Base-by-base conservation (phyloP, 1,140 invertebrate genomes). In the Panonychus citri region DNA sequence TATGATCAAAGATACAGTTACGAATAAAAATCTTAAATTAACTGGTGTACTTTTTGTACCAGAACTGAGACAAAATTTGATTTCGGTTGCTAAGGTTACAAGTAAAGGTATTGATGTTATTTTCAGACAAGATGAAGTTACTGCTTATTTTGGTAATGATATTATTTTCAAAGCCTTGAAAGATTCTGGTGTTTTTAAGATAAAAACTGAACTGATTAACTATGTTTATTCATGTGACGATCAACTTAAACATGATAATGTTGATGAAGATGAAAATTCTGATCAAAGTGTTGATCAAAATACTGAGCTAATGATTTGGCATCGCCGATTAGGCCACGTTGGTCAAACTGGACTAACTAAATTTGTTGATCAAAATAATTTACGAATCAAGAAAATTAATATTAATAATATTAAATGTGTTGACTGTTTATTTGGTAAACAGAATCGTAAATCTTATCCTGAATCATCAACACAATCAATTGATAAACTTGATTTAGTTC, bases 281-380 rank as follows among this genome's bases (percentile, higher is more conserved):
- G 17, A 46, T 7, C 17, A 46, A 17, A 7, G 7, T 7, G 7
- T 46, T 5, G 17, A 7, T n/a, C 7, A 46, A 7, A 5, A n/a
- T 19, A 10, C 42, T 19, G 42, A 46, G 7, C 42, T 46, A 17
- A 56, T 42, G 40, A 12, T 56, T 26, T 60, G 52, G 52, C 59
- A 57, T 42, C 25, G 57, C 21, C 30, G 55, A 50, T 40, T 43
- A 17, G 56, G 50, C 8, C 52, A 57, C 46, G 39, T 60, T 30
- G 42, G 42, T 24, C 7, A 46, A 46, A n/a, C 17, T n/a, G 24
- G 24, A 46, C 17, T 46, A 5, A n/a, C 4, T 19, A 17, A 10
- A 46, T 19, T 46, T 7, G 17, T 17, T 19, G 7, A 46, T 5
- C 7, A n/a, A 8, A 17, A 17, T 10, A 7, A 7, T 5, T n/a